A percentile compares a stretch with the other conserved stretches of the same genome.
Conservation (phyloP, 1,140 invertebrate genomes). For the Drosophila nannoptera region DNA sequence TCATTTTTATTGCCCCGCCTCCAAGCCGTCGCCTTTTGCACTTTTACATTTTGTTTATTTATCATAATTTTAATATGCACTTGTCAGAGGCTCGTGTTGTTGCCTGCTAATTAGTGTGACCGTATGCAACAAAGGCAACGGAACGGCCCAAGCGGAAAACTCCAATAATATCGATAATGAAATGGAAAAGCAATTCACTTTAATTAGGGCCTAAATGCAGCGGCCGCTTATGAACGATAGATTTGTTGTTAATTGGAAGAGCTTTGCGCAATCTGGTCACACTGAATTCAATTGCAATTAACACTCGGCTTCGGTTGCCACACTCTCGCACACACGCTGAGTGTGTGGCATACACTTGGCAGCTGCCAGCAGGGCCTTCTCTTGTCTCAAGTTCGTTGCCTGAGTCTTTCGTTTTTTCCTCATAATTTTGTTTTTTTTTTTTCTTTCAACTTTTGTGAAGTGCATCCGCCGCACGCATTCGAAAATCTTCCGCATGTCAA, state of each 20-base stretch:
- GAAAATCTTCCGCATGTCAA: slow-evolving; percentile 74
- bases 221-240: slow-evolving; percentile 23
- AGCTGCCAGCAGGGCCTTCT: slow-evolving; percentile 39
- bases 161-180: not conserved
- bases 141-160: not conserved
- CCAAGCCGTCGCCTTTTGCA: not conserved
- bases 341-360: slow-evolving; percentile 30
- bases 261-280: slow-evolving; percentile 43
- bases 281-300: slow-evolving; percentile 51
- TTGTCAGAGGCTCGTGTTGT: slow-evolving; percentile 38
- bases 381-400: slow-evolving; percentile 53
- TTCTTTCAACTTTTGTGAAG: slow-evolving; percentile 38
- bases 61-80: slow-evolving; percentile 55
- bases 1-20: slow-evolving; percentile 21
- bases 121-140: slow-evolving; percentile 7
- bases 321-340: slow-evolving; percentile 5
- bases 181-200: slow-evolving; percentile 11
- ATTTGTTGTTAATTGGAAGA: slow-evolving; percentile 31
- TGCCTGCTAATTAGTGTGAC: slow-evolving; percentile 47
- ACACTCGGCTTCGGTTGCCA: slow-evolving; percentile 43
- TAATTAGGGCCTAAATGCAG: slow-evolving; percentile 2
- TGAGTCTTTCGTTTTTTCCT: slow-evolving; percentile 45
- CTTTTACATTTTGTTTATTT: slow-evolving; percentile 54
- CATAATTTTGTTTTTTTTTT: not conserved
- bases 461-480: slow-evolving; percentile 54